These are phyloP conservation scores for Diplodus sargus DNA, from an alignment of 2,797 vertebrate species.

Conservation along the genomic window DNA sequence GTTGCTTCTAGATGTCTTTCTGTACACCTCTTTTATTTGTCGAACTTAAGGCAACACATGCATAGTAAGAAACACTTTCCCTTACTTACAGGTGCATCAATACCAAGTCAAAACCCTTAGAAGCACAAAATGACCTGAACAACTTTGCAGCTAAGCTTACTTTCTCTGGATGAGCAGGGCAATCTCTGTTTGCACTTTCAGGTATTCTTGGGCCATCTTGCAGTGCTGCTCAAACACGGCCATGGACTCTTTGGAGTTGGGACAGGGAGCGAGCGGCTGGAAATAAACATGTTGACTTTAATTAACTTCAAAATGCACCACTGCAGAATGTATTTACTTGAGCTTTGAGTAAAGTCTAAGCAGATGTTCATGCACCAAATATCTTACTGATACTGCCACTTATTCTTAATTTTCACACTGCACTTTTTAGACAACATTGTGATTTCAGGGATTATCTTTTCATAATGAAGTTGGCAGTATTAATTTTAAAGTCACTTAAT, in stretches of 20 bases:
- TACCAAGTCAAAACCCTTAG: neutral
- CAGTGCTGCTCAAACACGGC: constrained; percentile 99
- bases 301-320: constrained; percentile 70
- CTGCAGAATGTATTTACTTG: constrained; percentile 76
- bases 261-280: constrained; percentile 97
- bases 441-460: constrained; percentile 55
- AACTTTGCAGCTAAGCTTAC: constrained; percentile 84
- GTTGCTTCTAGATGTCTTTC: neutral
- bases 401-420: constrained; percentile 71
- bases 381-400: constrained; percentile 41
- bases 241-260: constrained; percentile 99
- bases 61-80: too few relatives aligned
- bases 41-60: too few relatives aligned
- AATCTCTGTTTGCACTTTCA: constrained; percentile 99
- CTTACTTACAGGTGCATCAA: too few relatives aligned
- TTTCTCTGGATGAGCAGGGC: constrained; percentile 97
- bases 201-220: constrained; percentile 99
- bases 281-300: constrained; percentile 76
- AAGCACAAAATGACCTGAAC: neutral
- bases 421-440: constrained; percentile 65
- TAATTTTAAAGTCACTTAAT: constrained; percentile 11
- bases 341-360: constrained; percentile 63
- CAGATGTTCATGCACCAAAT: constrained; percentile 51
- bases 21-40: neutral
- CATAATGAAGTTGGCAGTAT: constrained; percentile 43